Evolutionary conservation across 1,140 invertebrate genomes (phyloP), one percentile per base, ranked within the genome.

Genomic region (Chrysoperla carnea): DNA sequence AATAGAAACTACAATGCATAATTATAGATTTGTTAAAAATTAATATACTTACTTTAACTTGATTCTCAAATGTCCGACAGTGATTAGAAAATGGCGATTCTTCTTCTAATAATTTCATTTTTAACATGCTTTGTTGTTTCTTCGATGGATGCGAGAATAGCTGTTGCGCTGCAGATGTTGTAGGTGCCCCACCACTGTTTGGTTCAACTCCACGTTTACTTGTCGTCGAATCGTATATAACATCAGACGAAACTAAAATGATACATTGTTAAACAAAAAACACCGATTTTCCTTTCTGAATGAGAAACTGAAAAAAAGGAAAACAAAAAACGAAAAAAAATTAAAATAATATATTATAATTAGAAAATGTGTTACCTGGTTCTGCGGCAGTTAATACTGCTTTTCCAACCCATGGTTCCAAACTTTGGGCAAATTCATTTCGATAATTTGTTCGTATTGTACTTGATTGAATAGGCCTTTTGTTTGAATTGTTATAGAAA

Each of bases 41-140:
- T 23, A 23, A 23, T 5, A 23, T 23, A 23, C 17, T 23, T 45
- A 70, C 69, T 42, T 67, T 72, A 12, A 77, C 62, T 48, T 76
- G 74, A 9, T 65, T 64, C 46, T 76, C 75, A 52, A 78, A 78
- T 8, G 67, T 68, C 28, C 72, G 62, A 50, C 76, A 79, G 52
- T 79, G 76, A 44, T 70, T 72, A 5, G 73, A 68, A 52, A 81
- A 79, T 8, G 72, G 71, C 1, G 72, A 73, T 15, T 72, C 67
- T 8, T 66, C 66, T 36, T 68, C 63, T 6, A 66, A 41, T 13
- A 61, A 36, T 53, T 68, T 70, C 29, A 55, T 55, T 50, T 64
- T 64, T 31, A 63, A 48, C 15, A 54, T 50, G 7, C 52, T 56
- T 43, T 64, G 61, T 48, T 65, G 64, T 48, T 64, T 62, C 55